Evolutionary conservation across 1,140 invertebrate genomes (phyloP).

Genomic region (Anagrus nilaparvatae): DNA sequence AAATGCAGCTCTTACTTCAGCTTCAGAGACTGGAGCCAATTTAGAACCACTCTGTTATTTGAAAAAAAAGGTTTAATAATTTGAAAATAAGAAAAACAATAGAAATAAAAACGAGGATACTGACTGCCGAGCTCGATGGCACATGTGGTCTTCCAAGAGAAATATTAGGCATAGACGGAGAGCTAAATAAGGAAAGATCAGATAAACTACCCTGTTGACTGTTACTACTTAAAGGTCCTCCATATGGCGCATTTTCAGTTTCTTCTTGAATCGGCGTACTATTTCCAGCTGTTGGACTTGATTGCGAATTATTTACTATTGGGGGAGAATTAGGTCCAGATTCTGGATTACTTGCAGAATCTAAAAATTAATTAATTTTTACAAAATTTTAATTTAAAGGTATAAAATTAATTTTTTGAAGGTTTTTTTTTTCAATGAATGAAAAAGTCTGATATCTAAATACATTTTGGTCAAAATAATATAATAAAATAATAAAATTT

Average conservation of each 20-base stretch:
- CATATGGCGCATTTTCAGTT: conserved; percentile 45
- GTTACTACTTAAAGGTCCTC: conserved; percentile 40
- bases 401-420: no score
- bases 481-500: no score
- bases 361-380: no score
- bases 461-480: no score
- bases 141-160: conserved; percentile 77
- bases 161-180: conserved; percentile 93
- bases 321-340: conserved; percentile 74
- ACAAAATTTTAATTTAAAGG: no score
- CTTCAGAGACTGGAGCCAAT: conserved; percentile 61
- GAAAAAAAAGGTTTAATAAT: conserved; percentile 3
- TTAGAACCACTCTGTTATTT: conserved; percentile 40
- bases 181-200: conserved; percentile 75
- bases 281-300: conserved; percentile 47
- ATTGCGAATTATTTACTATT: conserved; percentile 46
- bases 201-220: conserved; percentile 48
- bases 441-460: no score
- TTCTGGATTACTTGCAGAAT: conserved; percentile 63
- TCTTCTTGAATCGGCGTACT: conserved; percentile 64
- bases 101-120: conserved; percentile 9
- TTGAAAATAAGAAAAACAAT: conserved; percentile 4
- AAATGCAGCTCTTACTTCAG: conserved; percentile 63
- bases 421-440: no score
- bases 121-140: conserved; percentile 36